phyloP scores from a whole-genome alignment of 2,888 invertebrate genomes.

The Mythimna ferrago region DNA sequence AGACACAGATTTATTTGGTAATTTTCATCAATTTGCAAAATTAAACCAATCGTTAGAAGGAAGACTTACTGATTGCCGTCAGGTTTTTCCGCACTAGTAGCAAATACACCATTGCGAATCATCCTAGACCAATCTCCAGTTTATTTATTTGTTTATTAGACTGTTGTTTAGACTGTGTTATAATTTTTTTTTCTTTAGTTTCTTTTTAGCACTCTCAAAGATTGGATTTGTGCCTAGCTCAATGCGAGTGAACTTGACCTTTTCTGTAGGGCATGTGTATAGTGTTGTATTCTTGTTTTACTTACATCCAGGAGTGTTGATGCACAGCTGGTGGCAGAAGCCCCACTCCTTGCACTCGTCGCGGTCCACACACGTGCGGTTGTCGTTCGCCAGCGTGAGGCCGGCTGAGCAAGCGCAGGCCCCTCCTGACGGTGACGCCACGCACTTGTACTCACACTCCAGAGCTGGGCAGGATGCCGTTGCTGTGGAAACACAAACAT shows the following conservation, averaged over 20 bases:
- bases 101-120: background rate
- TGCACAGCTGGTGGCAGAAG: constrained; percentile 98
- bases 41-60: no score
- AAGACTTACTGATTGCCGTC: background rate
- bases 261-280: background rate
- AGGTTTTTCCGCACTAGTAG: background rate
- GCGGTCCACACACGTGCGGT: constrained; percentile 96
- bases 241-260: background rate
- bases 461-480: constrained; percentile 95
- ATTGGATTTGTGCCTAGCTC: no score
- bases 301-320: constrained; percentile 94
- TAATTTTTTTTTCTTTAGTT: background rate
- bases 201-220: background rate
- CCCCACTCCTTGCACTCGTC: constrained; percentile 98
- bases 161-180: background rate
- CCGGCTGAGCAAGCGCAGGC: constrained; percentile 97
- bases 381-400: constrained; percentile 95
- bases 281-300: background rate
- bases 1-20: background rate
- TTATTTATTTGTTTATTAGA: background rate
- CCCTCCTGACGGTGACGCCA: constrained; percentile 97
- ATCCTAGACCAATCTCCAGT: background rate
- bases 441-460: constrained; percentile 97
- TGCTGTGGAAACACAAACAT: constrained; percentile 87
- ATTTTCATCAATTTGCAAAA: background rate